Evolutionary conservation across 2,888 invertebrate species (phyloP).

Genomic region (Lycia hirtaria): DNA sequence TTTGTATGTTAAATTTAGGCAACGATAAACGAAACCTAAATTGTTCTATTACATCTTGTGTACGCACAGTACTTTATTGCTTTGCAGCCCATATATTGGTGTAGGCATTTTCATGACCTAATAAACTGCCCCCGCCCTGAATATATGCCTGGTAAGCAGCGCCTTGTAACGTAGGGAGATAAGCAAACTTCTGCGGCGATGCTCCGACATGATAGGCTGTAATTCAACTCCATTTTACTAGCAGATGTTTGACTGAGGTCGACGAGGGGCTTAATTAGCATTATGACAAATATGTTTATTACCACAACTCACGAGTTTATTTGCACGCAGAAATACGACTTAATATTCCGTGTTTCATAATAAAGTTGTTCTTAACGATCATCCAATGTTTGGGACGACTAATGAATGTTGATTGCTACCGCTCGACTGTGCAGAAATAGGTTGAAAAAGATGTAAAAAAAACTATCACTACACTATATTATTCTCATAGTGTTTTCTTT

Average conservation of each 20-base stretch:
- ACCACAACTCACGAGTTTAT: constrained; percentile 10
- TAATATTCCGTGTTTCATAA: not conserved
- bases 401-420: too few species aligned
- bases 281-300: constrained; percentile 28
- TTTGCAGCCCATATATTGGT: not conserved
- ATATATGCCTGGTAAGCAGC: constrained; percentile 31
- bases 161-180: constrained; percentile 46
- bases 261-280: constrained; percentile 23
- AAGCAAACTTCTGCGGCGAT: constrained; percentile 48
- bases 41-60: too few species aligned
- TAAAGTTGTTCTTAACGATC: not conserved
- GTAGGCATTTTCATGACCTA: too few species aligned
- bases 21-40: too few species aligned
- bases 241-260: constrained; percentile 28
- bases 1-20: too few species aligned
- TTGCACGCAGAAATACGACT: not conserved
- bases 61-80: too few species aligned
- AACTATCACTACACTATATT: too few species aligned
- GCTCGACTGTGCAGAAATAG: too few species aligned
- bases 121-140: not conserved
- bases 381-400: too few species aligned
- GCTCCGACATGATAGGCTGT: constrained; percentile 25
- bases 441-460: too few species aligned
- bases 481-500: too few species aligned
- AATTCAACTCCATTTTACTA: constrained; percentile 26